Conservation (phyloP, 2,888 invertebrate genomes). For the Junonia oenone region DNA sequence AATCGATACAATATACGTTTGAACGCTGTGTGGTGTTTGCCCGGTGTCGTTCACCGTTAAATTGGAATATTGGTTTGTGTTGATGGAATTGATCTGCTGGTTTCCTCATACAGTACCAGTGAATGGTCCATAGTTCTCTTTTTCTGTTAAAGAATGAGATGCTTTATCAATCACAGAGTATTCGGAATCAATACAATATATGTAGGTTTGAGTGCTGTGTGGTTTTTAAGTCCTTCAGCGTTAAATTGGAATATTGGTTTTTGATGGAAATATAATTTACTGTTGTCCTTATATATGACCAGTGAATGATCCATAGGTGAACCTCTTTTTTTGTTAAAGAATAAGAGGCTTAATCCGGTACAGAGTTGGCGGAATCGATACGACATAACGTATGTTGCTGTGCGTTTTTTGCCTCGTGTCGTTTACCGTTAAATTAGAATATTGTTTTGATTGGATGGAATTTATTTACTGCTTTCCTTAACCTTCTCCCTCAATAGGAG, state of each 20-base stretch:
- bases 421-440: background rate
- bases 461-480: background rate
- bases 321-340: too few species aligned
- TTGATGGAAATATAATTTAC: too few species aligned
- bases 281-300: too few species aligned
- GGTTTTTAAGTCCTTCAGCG: background rate
- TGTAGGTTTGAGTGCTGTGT: background rate
- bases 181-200: conserved; percentile 8
- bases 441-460: background rate
- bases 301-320: too few species aligned
- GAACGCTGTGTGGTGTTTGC: background rate
- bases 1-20: conserved; percentile 7
- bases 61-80: background rate
- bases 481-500: too few species aligned
- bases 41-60: background rate
- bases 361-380: too few species aligned
- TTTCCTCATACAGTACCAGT: too few species aligned
- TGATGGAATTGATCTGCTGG: background rate
- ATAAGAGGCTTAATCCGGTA: too few species aligned
- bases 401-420: background rate
- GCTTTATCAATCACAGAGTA: too few species aligned
- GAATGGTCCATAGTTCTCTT: too few species aligned
- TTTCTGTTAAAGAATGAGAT: too few species aligned
- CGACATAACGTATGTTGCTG: background rate
- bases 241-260: background rate